A percentile compares a stretch with the other conserved stretches of the same genome.
phyloP scores from a whole-genome alignment of 2,113 vertebrate genomes.

The Leptosomus discolor region DNA sequence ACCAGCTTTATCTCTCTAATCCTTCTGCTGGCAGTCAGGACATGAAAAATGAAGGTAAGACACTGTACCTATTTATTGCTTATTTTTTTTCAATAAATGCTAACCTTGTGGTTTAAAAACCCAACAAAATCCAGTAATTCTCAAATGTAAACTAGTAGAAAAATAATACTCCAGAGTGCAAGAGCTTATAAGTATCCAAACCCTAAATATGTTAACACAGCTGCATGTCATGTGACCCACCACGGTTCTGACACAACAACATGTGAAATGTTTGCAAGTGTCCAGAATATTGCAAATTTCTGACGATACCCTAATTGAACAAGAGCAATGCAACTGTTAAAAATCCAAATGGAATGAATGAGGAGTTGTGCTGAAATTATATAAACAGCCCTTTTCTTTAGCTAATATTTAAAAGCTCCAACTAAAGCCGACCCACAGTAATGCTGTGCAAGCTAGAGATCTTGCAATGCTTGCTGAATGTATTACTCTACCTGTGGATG shows the following conservation, averaged over 20 bases:
- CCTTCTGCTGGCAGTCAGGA: conserved; percentile 34
- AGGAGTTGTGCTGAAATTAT: background rate
- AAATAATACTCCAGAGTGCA: conserved; percentile 20
- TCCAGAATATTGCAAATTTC: background rate
- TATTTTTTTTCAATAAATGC: conserved; percentile 16
- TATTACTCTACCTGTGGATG: background rate
- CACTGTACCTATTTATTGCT: conserved; percentile 56
- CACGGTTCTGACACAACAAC: conserved; percentile 20
- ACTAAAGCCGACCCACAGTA: background rate
- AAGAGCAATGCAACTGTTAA: background rate
- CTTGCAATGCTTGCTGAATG: background rate
- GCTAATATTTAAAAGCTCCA: background rate
- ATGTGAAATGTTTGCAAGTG: conserved; percentile 5
- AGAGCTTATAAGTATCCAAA: conserved; percentile 10
- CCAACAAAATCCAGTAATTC: background rate
- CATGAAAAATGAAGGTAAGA: conserved; percentile 28
- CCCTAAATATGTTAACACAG: conserved; percentile 43
- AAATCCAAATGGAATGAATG: background rate
- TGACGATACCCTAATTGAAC: background rate
- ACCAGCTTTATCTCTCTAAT: conserved; percentile 55
- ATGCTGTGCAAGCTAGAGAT: background rate
- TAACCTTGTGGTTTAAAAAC: conserved; percentile 31
- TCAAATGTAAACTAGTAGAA: conserved; percentile 43
- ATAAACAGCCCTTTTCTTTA: background rate
- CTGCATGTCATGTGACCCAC: conserved; percentile 15